These are phyloP conservation scores for Psittacula cyanocephala DNA, from an alignment of 2,113 vertebrate genomes.

Conservation along the genomic window DNA sequence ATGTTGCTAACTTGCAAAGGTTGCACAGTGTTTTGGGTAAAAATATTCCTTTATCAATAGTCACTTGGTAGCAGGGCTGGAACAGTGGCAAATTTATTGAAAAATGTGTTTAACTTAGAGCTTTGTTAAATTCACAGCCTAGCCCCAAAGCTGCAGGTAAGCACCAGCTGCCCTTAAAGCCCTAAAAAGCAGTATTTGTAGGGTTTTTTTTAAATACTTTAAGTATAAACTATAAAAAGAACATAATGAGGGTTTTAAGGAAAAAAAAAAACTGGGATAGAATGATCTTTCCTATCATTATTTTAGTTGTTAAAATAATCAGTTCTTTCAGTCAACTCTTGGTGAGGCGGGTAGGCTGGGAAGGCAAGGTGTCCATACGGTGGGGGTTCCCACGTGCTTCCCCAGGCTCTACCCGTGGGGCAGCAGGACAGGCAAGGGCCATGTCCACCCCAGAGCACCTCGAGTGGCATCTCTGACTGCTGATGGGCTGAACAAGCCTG, in stretches of 20 bases:
- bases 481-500: slow-evolving; percentile 58
- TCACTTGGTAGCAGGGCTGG: neutral
- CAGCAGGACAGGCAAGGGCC: accelerated
- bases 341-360: neutral
- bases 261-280: too few species aligned
- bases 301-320: neutral
- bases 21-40: neutral
- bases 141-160: neutral
- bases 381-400: neutral
- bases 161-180: neutral
- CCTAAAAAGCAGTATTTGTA: neutral
- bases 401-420: neutral
- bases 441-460: neutral
- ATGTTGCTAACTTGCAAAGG: neutral
- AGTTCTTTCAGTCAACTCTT: neutral
- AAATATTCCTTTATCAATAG: neutral
- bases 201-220: neutral
- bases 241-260: neutral
- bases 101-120: neutral
- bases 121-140: neutral
- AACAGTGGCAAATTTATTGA: neutral
- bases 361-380: neutral
- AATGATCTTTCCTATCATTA: neutral
- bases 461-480: slow-evolving; percentile 47
- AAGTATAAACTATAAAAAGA: neutral